Evolutionary conservation across 2,113 vertebrate genomes (phyloP).

Genomic region (Phaethon lepturus): DNA sequence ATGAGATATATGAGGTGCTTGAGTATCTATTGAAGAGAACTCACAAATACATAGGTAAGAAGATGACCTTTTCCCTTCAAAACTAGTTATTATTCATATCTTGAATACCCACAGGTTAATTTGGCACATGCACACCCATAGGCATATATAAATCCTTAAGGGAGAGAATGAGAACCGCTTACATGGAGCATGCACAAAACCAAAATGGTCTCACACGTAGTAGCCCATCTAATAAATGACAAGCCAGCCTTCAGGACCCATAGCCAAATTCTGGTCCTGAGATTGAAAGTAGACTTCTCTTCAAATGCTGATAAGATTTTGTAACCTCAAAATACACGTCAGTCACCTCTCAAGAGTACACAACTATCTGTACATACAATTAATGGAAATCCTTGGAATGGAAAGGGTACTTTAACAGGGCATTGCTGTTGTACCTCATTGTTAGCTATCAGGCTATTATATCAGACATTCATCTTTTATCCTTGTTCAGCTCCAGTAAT

Average conservation of each 20-base stretch:
- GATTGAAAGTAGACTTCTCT: background rate
- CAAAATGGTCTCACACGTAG: background rate
- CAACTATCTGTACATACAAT: background rate
- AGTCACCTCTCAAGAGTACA: background rate
- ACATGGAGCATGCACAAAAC: background rate
- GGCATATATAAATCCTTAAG: background rate
- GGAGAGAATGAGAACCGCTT: background rate
- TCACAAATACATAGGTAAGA: background rate
- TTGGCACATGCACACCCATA: rapidly evolving
- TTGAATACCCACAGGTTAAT: background rate
- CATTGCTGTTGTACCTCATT: background rate
- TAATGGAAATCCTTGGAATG: background rate
- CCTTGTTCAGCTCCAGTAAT: conserved; percentile 14
- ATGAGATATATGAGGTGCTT: background rate
- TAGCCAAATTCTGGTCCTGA: background rate
- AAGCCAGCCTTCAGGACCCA: background rate
- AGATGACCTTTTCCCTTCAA: background rate
- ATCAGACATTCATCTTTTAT: background rate
- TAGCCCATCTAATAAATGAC: background rate
- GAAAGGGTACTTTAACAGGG: background rate
- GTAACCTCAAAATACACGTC: background rate
- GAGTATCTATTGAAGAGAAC: background rate
- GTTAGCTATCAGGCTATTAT: background rate
- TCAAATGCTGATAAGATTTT: background rate
- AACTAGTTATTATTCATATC: background rate